Evolutionary conservation across 2,888 invertebrate species (phyloP), one percentile per base, ranked within the genome.

Genomic region (Parascotia fuliginaria): DNA sequence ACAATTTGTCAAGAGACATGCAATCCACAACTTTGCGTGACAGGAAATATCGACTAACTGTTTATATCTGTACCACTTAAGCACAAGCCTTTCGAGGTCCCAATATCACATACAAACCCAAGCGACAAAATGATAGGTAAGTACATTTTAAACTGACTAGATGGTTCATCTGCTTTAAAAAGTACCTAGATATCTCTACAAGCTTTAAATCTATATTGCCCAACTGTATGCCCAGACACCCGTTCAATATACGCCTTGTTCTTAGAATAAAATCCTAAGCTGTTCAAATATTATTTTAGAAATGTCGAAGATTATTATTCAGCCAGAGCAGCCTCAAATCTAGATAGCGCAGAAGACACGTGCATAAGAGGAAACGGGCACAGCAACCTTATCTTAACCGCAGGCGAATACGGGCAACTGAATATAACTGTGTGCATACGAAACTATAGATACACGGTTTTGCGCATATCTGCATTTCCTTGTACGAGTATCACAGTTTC

Each of bases 381-480:
- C 48, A 48, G 58, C 53, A 54, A 55, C 54, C 67, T 74, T 73
- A 71, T 75, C 75, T 66, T 44, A 62, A 63, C 70, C 71, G 54
- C 68, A 67, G 55, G 61, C 60, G 55, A 62, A 65, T 59, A 54
- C 65, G 50, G 54, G 65, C 53, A 60, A 56, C 55, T 63, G 62
- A 61, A 42, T 56, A 57, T 55, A 64, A 55, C 68, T 54, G 47
- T 53, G 55, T 48, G 51, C 49, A 68, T 55, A 58, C 56, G 59
- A 58, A 69, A 55, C 69, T 55, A 7, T 24, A 24, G 5, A 41
- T 52, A 31, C 33, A 45, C 51, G 56, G 48, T 54, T 55, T 56
- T 55, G 34, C 44, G 54, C 57, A 46, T 58, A 50, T 57, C 52
- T 64, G 54, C 59, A 69, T 65, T 69, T 62, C 50, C 58, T 43